Conservation (phyloP, 2,797 vertebrate species). For the Dendrocincla fuliginosa region DNA sequence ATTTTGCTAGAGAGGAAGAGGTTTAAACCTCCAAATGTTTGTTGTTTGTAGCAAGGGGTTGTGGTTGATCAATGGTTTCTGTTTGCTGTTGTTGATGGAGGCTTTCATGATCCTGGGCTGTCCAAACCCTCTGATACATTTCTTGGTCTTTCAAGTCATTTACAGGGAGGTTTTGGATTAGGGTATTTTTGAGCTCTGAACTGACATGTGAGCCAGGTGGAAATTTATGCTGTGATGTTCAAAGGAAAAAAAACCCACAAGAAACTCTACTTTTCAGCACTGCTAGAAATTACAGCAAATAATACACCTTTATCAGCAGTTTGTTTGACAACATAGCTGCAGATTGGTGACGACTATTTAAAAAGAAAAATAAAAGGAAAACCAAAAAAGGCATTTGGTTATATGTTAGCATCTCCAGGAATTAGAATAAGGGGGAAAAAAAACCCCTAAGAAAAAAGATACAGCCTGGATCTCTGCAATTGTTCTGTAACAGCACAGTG, state of each 20-base stretch:
- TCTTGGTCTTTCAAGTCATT: background rate
- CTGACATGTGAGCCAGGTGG: background rate
- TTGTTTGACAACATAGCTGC: constrained; percentile 57
- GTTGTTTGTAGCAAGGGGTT: background rate
- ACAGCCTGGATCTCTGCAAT: background rate
- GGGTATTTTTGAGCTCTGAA: background rate
- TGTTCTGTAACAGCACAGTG: background rate
- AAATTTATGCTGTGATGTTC: background rate
- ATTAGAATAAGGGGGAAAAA: background rate
- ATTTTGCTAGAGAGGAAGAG: background rate
- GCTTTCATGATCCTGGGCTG: background rate
- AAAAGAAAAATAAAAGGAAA: background rate
- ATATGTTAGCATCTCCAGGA: background rate
- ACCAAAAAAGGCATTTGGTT: background rate
- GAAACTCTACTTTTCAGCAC: background rate
- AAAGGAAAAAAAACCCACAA: background rate
- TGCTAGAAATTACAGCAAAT: background rate
- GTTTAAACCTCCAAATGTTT: background rate
- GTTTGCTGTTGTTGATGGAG: background rate
- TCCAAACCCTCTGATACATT: background rate
- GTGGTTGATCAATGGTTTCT: background rate
- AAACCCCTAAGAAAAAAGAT: background rate
- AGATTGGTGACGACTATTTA: background rate
- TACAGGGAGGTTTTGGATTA: background rate
- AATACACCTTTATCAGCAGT: constrained; percentile 44